These are phyloP conservation scores for Hyperopisus bebe DNA, from an alignment of 2,113 vertebrate species.

Conservation along the genomic window DNA sequence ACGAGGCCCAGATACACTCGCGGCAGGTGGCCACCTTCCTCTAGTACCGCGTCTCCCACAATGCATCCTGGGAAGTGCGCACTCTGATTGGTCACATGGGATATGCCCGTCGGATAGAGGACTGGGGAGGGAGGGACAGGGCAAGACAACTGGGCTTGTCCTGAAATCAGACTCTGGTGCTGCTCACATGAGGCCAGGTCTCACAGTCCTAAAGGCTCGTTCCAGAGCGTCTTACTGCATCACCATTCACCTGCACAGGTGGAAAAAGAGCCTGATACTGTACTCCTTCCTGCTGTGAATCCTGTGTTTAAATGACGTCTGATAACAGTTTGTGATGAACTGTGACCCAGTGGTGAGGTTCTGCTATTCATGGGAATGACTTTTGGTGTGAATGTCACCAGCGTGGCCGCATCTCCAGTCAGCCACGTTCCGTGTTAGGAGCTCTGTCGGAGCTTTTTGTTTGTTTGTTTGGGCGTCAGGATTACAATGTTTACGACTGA, in stretches of 20 bases:
- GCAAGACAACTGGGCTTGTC: not conserved
- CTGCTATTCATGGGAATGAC: not conserved
- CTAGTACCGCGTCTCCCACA: not conserved
- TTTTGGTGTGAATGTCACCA: not conserved
- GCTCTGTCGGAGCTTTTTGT: not conserved
- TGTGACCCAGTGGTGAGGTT: not conserved
- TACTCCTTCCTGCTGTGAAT: not conserved
- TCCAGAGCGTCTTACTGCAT: not conserved
- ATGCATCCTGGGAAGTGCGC: not conserved
- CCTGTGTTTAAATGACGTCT: not conserved
- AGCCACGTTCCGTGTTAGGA: not conserved
- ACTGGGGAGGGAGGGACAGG: not conserved
- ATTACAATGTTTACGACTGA: not conserved
- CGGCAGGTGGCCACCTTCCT: not conserved
- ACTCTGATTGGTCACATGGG: not conserved
- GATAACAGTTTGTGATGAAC: not conserved
- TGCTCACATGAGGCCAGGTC: not conserved
- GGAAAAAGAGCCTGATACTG: not conserved
- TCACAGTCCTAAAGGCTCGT: not conserved
- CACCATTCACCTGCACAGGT: not conserved
- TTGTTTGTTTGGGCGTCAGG: not conserved
- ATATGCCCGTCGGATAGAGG: not conserved
- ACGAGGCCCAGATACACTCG: conserved; percentile 29
- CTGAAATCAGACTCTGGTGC: not conserved
- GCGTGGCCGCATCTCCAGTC: not conserved